Conservation (phyloP, 2,797 vertebrate genomes). For the Mareca strepera region DNA sequence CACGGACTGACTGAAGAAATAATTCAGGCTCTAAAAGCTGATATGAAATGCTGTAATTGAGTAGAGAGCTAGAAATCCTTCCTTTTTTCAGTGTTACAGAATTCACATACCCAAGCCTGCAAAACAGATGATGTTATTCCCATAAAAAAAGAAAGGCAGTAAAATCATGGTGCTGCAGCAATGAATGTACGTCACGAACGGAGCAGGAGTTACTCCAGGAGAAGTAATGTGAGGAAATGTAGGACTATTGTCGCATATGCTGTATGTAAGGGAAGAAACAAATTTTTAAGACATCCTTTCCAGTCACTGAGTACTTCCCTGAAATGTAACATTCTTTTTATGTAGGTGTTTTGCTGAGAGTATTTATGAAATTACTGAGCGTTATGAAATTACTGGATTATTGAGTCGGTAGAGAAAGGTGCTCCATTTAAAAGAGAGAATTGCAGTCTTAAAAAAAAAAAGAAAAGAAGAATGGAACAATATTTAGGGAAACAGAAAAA, state of each 20-base stretch:
- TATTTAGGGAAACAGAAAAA: conserved; percentile 7
- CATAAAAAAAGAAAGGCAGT: background rate
- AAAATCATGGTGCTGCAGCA: background rate
- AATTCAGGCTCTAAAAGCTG: background rate
- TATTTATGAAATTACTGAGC: background rate
- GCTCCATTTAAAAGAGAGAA: background rate
- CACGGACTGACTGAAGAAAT: background rate
- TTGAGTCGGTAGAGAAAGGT: background rate
- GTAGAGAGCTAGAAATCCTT: background rate
- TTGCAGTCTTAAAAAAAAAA: background rate
- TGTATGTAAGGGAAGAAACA: background rate
- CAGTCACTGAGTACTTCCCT: background rate
- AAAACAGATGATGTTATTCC: background rate
- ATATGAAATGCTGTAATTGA: background rate
- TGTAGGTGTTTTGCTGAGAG: background rate
- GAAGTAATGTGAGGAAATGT: background rate
- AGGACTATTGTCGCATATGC: background rate
- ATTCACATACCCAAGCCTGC: background rate
- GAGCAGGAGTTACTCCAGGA: background rate
- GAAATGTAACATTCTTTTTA: background rate
- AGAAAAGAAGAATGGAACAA: background rate
- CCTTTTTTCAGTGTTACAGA: background rate
- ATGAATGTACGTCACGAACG: background rate
- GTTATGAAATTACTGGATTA: background rate
- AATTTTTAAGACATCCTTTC: background rate